These are phyloP conservation scores for Smittia aterrima DNA, from an alignment of 2,888 invertebrate genomes.

Conservation along the genomic window DNA sequence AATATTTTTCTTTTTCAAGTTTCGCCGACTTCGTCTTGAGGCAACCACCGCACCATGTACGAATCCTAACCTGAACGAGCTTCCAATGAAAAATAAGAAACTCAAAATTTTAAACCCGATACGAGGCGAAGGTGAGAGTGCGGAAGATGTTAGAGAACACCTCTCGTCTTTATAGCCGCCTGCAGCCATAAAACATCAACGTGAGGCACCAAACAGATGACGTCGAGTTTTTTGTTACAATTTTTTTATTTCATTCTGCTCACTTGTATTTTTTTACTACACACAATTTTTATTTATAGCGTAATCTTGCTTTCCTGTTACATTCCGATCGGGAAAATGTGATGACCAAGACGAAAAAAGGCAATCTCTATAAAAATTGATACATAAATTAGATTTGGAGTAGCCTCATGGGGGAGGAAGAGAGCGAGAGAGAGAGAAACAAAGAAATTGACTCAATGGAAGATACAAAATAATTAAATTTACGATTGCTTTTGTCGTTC, in stretches of 20 bases:
- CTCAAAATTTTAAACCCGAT: not conserved
- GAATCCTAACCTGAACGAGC: not conserved
- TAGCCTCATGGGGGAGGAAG: not conserved
- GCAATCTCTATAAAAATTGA: slow-evolving; percentile 22
- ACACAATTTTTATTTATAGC: slow-evolving; percentile 36
- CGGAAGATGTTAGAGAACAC: not conserved
- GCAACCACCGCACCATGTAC: not conserved
- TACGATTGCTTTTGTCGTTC: too few relatives aligned
- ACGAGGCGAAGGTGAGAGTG: not conserved
- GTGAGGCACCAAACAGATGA: slow-evolving; percentile 47
- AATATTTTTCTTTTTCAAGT: not conserved
- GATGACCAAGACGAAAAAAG: slow-evolving; percentile 19
- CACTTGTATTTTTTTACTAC: slow-evolving; percentile 33
- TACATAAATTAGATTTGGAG: slow-evolving; percentile 5
- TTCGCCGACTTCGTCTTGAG: too few relatives aligned
- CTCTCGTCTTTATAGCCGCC: slow-evolving; percentile 1
- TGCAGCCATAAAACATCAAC: slow-evolving; percentile 22
- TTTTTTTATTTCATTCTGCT: slow-evolving; percentile 3
- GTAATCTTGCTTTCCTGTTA: slow-evolving; percentile 25
- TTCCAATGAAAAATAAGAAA: not conserved
- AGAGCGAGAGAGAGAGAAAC: not conserved
- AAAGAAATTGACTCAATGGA: not conserved
- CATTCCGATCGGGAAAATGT: not conserved
- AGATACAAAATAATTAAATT: not conserved
- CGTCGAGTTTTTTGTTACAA: slow-evolving; percentile 81